Percentiles rank a stretch among this genome's conserved stretches.
These are phyloP conservation scores for Antechinus flavipes DNA, from an alignment of 2,113 vertebrate species.

Conservation along the genomic window DNA sequence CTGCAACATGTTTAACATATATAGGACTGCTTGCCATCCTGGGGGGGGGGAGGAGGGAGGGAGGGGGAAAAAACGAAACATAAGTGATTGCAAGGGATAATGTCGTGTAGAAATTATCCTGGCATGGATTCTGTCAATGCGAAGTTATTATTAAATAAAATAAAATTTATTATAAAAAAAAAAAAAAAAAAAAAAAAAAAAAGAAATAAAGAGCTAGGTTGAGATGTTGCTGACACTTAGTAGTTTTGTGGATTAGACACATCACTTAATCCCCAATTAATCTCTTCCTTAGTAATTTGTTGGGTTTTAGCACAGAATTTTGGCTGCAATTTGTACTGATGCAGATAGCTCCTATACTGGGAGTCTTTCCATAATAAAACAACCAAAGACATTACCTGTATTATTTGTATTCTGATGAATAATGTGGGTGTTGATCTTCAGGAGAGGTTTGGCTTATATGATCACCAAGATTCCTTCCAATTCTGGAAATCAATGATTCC, in stretches of 20 bases:
- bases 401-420: not conserved
- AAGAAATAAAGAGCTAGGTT: not conserved
- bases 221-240: not conserved
- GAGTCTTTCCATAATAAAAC: not conserved
- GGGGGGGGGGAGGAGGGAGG: too few species aligned
- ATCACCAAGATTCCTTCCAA: not conserved
- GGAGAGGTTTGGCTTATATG: not conserved
- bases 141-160: too few species aligned
- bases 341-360: not conserved
- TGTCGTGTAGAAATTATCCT: too few species aligned
- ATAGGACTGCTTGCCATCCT: too few species aligned
- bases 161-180: too few species aligned
- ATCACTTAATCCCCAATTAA: not conserved
- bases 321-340: not conserved
- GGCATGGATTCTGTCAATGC: too few species aligned
- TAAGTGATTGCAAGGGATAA: too few species aligned
- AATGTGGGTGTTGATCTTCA: not conserved
- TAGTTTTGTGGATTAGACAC: not conserved
- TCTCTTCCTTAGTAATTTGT: not conserved
- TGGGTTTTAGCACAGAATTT: not conserved
- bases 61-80: too few species aligned
- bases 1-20: too few species aligned
- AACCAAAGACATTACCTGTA: not conserved
- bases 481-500: not conserved
- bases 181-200: too few species aligned